These are phyloP conservation scores for Sphaerophoria taeniata DNA, from an alignment of 2,888 invertebrate genomes.

Conservation along the genomic window DNA sequence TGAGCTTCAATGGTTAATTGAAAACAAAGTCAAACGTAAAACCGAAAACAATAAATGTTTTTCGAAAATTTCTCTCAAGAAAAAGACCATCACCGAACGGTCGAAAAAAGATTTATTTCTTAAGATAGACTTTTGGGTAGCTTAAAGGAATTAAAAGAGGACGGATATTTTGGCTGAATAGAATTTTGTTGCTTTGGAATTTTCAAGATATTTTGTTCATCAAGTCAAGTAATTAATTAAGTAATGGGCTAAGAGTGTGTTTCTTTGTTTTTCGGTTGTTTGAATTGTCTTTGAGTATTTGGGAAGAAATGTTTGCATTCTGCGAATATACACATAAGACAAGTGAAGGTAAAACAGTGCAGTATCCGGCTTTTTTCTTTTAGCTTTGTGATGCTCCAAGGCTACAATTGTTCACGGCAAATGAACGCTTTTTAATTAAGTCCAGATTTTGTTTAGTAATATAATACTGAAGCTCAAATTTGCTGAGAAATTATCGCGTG, in stretches of 20 bases:
- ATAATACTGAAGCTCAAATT: too few species aligned
- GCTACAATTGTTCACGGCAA: too few species aligned
- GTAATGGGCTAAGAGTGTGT: conserved; percentile 34
- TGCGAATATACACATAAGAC: too few species aligned
- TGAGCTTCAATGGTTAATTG: conserved; percentile 26
- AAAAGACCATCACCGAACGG: conserved; percentile 3
- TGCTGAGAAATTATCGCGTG: too few species aligned
- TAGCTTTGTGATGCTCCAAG: too few species aligned
- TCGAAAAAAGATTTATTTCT: not conserved
- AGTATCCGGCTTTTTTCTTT: too few species aligned
- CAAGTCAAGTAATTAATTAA: conserved; percentile 53
- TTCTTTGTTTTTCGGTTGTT: not conserved
- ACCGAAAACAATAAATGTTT: conserved; percentile 56
- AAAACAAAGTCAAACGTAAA: conserved; percentile 53
- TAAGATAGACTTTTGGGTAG: too few species aligned
- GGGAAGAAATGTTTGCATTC: too few species aligned
- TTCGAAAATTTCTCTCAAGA: conserved; percentile 9
- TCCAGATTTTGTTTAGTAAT: too few species aligned
- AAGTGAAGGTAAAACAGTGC: too few species aligned
- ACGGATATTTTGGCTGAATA: conserved; percentile 8
- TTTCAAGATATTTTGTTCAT: conserved; percentile 25
- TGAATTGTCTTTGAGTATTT: too few species aligned
- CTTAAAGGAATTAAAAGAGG: conserved; percentile 10
- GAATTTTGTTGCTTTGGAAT: not conserved
- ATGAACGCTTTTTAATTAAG: too few species aligned